Base-by-base conservation (phyloP, 2,797 vertebrate species). In the Acipenser transmontanus region DNA sequence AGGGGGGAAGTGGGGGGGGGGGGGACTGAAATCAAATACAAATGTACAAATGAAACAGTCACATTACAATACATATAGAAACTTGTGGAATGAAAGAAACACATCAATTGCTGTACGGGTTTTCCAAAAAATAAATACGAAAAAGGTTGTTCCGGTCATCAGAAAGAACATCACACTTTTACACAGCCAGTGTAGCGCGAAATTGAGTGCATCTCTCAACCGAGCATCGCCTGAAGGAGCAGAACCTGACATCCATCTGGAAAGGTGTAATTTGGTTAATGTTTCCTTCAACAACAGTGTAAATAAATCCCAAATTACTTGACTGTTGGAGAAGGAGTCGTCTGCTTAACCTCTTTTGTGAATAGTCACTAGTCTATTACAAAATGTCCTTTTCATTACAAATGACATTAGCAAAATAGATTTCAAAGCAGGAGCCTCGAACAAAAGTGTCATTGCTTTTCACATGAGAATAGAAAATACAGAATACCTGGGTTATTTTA, bases 361-460 rank as follows among this genome's bases (percentile, higher is more conserved):
- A 57, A n/a, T n/a, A 48, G 34, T 13, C 47, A 56, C 63, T 49
- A 34, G n/a, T 13, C 10, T 62, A 6, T 59, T 65, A 14, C 4
- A 66, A 69, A 65, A 54, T 65, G 47, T 52, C 6, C 57, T 47
- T 56, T 62, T 57, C 20, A 61, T 65, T 64, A 61, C 63, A 65
- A 11, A 59, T 57, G 20, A 60, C 13, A 51, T 61, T 7, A 52
- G 64, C 20, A 59, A 63, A 34, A 70, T 61, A 49, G 52, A 47
- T 49, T n/a, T 47, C 14, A 54, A 66, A 59, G 50, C 57, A 52
- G 5, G 20, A 50, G 48, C 47, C 50, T 61, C 49, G 17, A 61
- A 50, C 59, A 20, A 49, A 34, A 34, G 34, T 34, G 34, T 34
- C 20, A 34, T 34, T 34, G 20, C 3, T 34, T 34, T 34, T 34